Evolutionary conservation across 1,140 invertebrate species (phyloP).

Genomic region (Diuraphis noxia): DNA sequence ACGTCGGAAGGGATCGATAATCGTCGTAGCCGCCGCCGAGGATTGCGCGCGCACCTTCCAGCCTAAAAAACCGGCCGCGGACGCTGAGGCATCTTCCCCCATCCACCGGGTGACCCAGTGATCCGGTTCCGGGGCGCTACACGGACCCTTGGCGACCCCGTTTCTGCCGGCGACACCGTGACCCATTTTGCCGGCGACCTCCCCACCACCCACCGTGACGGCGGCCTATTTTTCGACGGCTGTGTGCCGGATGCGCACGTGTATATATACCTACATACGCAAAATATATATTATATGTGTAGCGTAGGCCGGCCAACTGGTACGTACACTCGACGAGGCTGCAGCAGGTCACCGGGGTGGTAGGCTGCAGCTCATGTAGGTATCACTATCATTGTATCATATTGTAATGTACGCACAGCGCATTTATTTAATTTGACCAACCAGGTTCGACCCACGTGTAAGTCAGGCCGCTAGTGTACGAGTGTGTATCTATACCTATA

Average conservation of each 20-base stretch:
- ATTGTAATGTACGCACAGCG: not conserved
- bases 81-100: not conserved
- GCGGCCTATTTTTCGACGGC: not conserved
- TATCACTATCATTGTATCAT: not conserved
- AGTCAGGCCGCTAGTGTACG: not conserved
- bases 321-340: not conserved
- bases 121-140: constrained; percentile 28
- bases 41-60: not conserved
- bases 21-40: not conserved
- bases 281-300: too few relatives aligned
- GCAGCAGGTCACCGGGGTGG: not conserved
- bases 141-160: constrained; percentile 3
- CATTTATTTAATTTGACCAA: not conserved
- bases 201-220: not conserved
- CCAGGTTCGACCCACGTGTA: not conserved
- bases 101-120: constrained; percentile 16
- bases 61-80: constrained; percentile 9
- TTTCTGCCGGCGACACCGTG: not conserved
- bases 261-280: not conserved
- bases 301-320: not conserved
- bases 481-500: not conserved
- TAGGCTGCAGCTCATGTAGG: not conserved
- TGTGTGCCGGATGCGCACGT: not conserved
- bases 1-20: not conserved
- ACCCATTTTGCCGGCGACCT: not conserved